Evolutionary conservation across 2,888 invertebrate genomes (phyloP).

Genomic region (Hypena proboscidalis): DNA sequence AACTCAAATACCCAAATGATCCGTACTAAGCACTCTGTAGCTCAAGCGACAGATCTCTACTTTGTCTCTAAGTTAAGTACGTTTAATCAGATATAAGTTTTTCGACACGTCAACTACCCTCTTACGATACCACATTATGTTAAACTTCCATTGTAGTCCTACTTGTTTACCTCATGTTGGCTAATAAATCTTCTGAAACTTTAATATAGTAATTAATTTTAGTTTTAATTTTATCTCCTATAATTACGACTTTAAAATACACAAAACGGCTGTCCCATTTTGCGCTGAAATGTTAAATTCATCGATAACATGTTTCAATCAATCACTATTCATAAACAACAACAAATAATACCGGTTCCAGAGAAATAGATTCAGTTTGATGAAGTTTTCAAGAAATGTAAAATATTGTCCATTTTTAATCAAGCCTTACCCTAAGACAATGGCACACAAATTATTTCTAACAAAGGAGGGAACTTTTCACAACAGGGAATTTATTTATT

Average conservation of each 20-base stretch:
- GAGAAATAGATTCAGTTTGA: conserved; percentile 22
- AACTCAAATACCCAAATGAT: conserved; percentile 60
- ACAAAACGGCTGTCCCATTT: conserved; percentile 45
- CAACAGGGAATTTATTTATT: conserved; percentile 71
- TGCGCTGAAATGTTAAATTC: conserved; percentile 46
- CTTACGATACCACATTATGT: conserved; percentile 61
- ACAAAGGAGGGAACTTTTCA: conserved; percentile 83
- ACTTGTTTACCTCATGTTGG: conserved; percentile 71
- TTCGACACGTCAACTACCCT: conserved; percentile 61
- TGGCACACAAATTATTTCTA: conserved; percentile 82
- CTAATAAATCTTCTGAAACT: conserved; percentile 79
- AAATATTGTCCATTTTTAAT: conserved; percentile 79
- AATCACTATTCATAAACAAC: conserved; percentile 20
- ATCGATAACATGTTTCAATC: conserved; percentile 29
- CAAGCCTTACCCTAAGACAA: conserved; percentile 76
- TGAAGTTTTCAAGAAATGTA: conserved; percentile 46
- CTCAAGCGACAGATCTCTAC: conserved; percentile 49
- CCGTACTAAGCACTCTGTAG: conserved; percentile 60
- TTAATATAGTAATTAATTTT: conserved; percentile 61
- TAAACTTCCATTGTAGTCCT: conserved; percentile 67
- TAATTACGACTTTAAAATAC: conserved; percentile 31
- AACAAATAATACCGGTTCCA: conserved; percentile 28
- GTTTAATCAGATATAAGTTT: conserved; percentile 55
- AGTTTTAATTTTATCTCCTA: conserved; percentile 35
- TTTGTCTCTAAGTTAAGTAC: conserved; percentile 70